A percentile compares a stretch with the other conserved stretches of the same genome.
These are phyloP conservation scores for Melipona beecheii DNA, from an alignment of 2,888 invertebrate genomes.

Conservation along the genomic window DNA sequence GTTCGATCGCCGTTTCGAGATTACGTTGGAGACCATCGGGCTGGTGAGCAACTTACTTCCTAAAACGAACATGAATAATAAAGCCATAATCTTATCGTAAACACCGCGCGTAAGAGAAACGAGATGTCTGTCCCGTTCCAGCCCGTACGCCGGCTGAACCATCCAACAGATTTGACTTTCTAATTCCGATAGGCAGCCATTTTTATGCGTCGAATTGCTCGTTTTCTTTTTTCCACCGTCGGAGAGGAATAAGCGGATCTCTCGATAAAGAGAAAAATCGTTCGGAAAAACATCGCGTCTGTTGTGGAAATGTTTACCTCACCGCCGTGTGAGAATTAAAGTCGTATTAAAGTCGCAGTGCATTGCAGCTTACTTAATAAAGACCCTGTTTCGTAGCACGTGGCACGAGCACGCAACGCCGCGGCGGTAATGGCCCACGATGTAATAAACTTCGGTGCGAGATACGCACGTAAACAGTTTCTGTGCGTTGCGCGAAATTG, in stretches of 20 bases:
- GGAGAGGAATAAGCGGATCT: neutral
- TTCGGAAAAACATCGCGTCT: no score
- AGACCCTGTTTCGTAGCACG: no score
- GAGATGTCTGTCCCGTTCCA: neutral
- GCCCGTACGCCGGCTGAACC: neutral
- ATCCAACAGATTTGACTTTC: conserved; percentile 43
- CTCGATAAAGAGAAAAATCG: no score
- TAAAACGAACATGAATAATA: conserved; percentile 36
- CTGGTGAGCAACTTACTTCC: conserved; percentile 4
- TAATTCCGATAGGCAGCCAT: conserved; percentile 34
- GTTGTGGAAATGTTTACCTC: no score
- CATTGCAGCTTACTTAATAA: no score
- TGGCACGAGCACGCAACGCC: no score
- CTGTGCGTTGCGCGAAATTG: no score
- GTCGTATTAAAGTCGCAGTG: no score
- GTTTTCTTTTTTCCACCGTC: neutral
- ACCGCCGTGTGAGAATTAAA: no score
- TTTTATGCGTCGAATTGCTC: conserved; percentile 16
- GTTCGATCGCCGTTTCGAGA: neutral
- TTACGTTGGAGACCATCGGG: neutral
- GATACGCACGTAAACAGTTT: no score
- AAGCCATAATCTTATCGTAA: conserved; percentile 40
- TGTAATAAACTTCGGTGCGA: no score
- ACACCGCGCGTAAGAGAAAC: conserved; percentile 24
- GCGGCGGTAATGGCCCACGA: no score